Percentiles rank a stretch among this genome's conserved stretches.
phyloP scores from a whole-genome alignment of 2,797 vertebrate genomes.

The Cacajao melanocephalus region DNA sequence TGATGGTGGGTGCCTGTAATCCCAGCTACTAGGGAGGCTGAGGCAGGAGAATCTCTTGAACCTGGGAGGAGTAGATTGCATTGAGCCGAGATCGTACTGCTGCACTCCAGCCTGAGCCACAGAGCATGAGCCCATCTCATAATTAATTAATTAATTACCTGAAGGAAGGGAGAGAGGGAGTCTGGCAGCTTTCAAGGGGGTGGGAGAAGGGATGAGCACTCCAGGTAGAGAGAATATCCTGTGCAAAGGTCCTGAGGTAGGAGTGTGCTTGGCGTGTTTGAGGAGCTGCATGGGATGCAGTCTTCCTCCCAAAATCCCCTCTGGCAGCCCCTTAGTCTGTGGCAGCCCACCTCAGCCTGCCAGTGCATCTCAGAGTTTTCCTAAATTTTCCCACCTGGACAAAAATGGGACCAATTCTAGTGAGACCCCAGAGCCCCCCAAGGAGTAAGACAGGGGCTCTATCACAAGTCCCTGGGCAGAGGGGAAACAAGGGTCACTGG shows the following conservation, averaged over 20 bases:
- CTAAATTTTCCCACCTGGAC: neutral
- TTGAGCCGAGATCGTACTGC: neutral
- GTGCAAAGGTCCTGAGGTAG: neutral
- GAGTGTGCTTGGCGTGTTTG: no score
- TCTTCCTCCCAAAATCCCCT: neutral
- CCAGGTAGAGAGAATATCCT: neutral
- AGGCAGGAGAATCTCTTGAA: neutral
- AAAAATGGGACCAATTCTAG: neutral
- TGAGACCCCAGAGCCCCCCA: neutral
- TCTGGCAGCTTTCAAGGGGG: neutral
- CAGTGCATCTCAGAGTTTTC: neutral
- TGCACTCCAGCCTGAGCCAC: neutral
- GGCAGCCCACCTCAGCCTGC: neutral
- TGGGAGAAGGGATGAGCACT: neutral
- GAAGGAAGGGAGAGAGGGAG: no score
- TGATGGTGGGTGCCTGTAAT: neutral
- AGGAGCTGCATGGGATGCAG: neutral
- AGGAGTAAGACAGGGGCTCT: neutral
- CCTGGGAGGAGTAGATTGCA: neutral
- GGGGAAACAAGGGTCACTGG: neutral
- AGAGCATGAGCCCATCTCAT: neutral
- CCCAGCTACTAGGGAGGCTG: neutral
- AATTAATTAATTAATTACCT: neutral
- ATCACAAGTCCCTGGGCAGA: neutral
- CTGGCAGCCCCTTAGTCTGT: neutral